Evolutionary conservation across 2,888 invertebrate genomes (phyloP).

Genomic region (Zelleria hepariella): DNA sequence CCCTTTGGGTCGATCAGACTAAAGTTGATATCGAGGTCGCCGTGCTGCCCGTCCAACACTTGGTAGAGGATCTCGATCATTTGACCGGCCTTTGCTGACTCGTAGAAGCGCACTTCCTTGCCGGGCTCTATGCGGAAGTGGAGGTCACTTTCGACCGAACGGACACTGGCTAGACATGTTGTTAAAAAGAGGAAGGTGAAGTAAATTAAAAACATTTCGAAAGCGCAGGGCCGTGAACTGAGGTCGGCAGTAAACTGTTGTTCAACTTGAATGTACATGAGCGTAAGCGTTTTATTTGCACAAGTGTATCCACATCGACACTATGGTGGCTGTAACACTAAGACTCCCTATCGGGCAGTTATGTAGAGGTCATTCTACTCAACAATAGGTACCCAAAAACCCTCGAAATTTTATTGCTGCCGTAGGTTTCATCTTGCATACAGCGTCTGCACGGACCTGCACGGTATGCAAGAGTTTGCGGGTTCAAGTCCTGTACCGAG

Average conservation of each 20-base stretch:
- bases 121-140: conserved; percentile 54
- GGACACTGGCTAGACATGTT: conserved; percentile 15
- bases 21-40: conserved; percentile 87
- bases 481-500: no score
- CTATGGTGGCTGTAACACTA: background rate
- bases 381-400: no score
- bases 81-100: conserved; percentile 44
- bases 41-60: conserved; percentile 85
- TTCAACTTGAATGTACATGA: background rate
- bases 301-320: background rate
- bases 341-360: no score
- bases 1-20: conserved; percentile 77
- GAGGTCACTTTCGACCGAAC: conserved; percentile 32
- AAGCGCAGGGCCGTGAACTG: background rate
- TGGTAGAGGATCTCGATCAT: conserved; percentile 58
- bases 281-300: background rate
- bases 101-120: conserved; percentile 46
- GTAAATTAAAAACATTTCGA: conserved; percentile 15
- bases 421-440: no score
- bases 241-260: background rate
- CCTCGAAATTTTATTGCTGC: no score
- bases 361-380: no score
- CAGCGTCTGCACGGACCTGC: no score
- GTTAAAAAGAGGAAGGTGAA: conserved; percentile 10
- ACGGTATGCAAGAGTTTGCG: no score